Evolutionary conservation across 1,140 invertebrate species (phyloP).

Genomic region (Drosophila chauvacae): DNA sequence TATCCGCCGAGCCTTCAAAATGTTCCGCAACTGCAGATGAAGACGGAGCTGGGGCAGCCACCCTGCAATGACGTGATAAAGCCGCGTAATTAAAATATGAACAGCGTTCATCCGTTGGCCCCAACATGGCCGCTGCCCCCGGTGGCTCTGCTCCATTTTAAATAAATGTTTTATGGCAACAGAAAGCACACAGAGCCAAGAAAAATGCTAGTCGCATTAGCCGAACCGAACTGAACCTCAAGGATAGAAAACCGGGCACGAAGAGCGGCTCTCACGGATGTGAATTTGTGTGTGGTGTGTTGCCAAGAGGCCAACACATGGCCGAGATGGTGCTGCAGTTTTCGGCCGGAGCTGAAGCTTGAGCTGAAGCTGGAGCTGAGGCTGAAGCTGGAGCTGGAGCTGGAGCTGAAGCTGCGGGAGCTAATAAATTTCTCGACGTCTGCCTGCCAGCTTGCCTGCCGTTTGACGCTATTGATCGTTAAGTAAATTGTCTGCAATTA

Average conservation of each 20-base stretch:
- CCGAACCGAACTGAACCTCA: constrained; percentile 52
- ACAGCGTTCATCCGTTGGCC: constrained; percentile 70
- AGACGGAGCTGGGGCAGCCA: constrained; percentile 25
- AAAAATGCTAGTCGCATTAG: constrained; percentile 70
- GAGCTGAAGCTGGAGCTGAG: not conserved
- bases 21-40: constrained; percentile 18
- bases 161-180: constrained; percentile 78
- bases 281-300: constrained; percentile 37
- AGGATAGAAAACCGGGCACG: constrained; percentile 71
- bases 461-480: constrained; percentile 80
- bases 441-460: constrained; percentile 63
- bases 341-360: constrained; percentile 1
- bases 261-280: constrained; percentile 74
- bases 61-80: constrained; percentile 76
- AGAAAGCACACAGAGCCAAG: constrained; percentile 46
- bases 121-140: constrained; percentile 31
- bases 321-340: constrained; percentile 24
- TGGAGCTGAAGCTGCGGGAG: constrained; percentile 71
- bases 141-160: constrained; percentile 71
- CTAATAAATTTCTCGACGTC: constrained; percentile 77
- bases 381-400: not conserved
- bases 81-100: constrained; percentile 81
- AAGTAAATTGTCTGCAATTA: constrained; percentile 83
- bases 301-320: constrained; percentile 72
- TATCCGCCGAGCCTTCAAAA: constrained; percentile 50